A percentile compares a stretch with the other conserved stretches of the same genome.
phyloP scores from a whole-genome alignment of 2,888 invertebrate genomes.

The Aleiodes testaceus region DNA sequence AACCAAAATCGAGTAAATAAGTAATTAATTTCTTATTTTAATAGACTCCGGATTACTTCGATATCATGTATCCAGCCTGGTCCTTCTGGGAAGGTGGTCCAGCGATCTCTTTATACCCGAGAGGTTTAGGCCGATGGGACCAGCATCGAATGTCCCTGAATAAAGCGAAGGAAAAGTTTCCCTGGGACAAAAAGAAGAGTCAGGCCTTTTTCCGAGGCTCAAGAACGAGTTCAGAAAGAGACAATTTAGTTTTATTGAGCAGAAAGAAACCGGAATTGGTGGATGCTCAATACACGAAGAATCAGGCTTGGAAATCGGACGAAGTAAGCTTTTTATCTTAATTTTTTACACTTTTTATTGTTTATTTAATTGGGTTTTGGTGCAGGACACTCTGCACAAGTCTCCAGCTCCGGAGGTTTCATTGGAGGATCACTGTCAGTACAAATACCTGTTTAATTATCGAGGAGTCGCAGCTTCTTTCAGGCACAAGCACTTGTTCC shows the following conservation, averaged over 20 bases:
- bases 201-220: conserved; percentile 94
- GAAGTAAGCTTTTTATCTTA: conserved; percentile 74
- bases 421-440: conserved; percentile 93
- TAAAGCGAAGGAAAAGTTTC: conserved; percentile 78
- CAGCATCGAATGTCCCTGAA: conserved; percentile 83
- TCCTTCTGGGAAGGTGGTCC: conserved; percentile 99
- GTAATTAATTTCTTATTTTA: conserved; percentile 39
- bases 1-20: no score
- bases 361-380: background rate
- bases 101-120: conserved; percentile 93
- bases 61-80: conserved; percentile 98
- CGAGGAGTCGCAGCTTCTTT: conserved; percentile 98
- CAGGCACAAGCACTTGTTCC: conserved; percentile 94
- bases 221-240: conserved; percentile 92
- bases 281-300: conserved; percentile 96
- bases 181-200: conserved; percentile 84
- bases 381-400: conserved; percentile 88
- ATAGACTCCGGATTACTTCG: conserved; percentile 84
- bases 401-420: conserved; percentile 90
- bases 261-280: conserved; percentile 83
- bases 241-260: conserved; percentile 88
- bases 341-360: conserved; percentile 9
- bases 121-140: conserved; percentile 96
- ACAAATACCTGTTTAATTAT: conserved; percentile 96
- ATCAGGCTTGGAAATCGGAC: conserved; percentile 98